A percentile compares a stretch with the other conserved stretches of the same genome.
Conservation (phyloP, 2,888 invertebrate species). For the Ryuthela nishihirai region DNA sequence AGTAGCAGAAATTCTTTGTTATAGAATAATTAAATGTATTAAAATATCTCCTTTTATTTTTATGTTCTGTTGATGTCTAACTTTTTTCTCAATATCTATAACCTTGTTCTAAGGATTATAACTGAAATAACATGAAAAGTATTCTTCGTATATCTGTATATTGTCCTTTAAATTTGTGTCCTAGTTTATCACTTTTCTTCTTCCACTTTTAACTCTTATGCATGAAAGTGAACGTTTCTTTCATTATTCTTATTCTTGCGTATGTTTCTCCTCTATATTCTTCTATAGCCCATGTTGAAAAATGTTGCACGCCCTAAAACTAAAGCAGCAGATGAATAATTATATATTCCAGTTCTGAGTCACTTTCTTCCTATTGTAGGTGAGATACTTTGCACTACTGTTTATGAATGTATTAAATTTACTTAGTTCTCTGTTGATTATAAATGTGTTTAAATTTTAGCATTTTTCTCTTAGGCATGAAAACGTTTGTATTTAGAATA, state of each 20-base stretch:
- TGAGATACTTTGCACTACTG: slow-evolving; percentile 24
- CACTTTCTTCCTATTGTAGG: slow-evolving; percentile 20
- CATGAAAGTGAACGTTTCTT: neutral
- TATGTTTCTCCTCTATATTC: too few species aligned
- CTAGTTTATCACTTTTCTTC: neutral
- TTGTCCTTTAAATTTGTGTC: neutral
- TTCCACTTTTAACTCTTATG: neutral
- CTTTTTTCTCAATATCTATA: too few species aligned
- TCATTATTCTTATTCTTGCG: neutral
- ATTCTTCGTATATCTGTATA: neutral
- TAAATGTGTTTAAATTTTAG: too few species aligned
- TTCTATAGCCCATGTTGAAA: slow-evolving; percentile 24
- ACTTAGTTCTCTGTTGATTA: too few species aligned
- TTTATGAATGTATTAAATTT: slow-evolving; percentile 1
- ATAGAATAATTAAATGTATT: too few species aligned
- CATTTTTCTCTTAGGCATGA: too few species aligned
- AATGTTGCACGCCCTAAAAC: slow-evolving; percentile 31
- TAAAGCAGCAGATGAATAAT: slow-evolving; percentile 34
- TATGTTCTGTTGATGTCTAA: too few species aligned
- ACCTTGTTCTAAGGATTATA: too few species aligned
- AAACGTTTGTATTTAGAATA: too few species aligned
- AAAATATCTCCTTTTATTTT: too few species aligned
- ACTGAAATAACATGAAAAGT: neutral
- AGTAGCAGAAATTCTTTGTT: too few species aligned
- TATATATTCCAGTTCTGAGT: slow-evolving; percentile 16